These are phyloP conservation scores for Drosophila persimilis DNA, from an alignment of 1,140 invertebrate genomes.

Conservation along the genomic window DNA sequence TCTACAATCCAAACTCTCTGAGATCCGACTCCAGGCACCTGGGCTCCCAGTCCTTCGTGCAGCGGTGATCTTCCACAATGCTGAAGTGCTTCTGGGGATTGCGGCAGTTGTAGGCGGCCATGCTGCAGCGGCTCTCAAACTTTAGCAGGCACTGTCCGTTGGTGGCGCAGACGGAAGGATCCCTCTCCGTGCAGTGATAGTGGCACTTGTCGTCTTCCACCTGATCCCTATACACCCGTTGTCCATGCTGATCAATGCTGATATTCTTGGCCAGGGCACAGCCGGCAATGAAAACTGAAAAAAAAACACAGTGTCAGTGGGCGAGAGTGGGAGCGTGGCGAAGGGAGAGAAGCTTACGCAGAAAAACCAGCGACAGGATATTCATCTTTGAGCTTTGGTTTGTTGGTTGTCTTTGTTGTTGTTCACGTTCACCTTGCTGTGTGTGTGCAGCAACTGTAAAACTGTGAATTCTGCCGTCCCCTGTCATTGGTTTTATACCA, in stretches of 20 bases:
- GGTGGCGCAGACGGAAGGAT: conserved; percentile 57
- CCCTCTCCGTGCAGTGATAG: conserved; percentile 46
- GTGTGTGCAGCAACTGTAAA: conserved; percentile 62
- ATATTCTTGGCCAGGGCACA: conserved; percentile 32
- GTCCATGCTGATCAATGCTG: conserved; percentile 59
- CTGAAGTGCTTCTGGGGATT: conserved; percentile 68
- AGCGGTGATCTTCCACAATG: conserved; percentile 58
- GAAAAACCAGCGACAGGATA: conserved; percentile 21
- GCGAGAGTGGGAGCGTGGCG: not conserved
- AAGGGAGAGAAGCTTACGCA: conserved; percentile 35
- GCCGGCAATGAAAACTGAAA: conserved; percentile 21
- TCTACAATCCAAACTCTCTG: conserved; percentile 43
- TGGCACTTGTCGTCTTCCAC: conserved; percentile 53
- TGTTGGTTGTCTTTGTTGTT: conserved; percentile 19
- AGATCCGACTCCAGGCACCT: conserved; percentile 52
- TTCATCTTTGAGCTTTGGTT: conserved; percentile 31
- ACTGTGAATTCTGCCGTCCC: conserved; percentile 43
- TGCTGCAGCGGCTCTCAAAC: conserved; percentile 61
- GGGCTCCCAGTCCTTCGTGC: conserved; percentile 46
- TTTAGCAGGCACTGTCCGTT: conserved; percentile 69
- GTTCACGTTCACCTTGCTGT: conserved; percentile 54
- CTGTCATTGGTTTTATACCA: conserved; percentile 51
- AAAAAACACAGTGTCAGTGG: not conserved
- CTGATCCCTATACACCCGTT: conserved; percentile 38
- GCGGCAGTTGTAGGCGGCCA: conserved; percentile 70